Percentiles rank a stretch among this genome's conserved stretches.
phyloP scores from a whole-genome alignment of 1,140 invertebrate genomes.

The Thaumetopoea pityocampa region DNA sequence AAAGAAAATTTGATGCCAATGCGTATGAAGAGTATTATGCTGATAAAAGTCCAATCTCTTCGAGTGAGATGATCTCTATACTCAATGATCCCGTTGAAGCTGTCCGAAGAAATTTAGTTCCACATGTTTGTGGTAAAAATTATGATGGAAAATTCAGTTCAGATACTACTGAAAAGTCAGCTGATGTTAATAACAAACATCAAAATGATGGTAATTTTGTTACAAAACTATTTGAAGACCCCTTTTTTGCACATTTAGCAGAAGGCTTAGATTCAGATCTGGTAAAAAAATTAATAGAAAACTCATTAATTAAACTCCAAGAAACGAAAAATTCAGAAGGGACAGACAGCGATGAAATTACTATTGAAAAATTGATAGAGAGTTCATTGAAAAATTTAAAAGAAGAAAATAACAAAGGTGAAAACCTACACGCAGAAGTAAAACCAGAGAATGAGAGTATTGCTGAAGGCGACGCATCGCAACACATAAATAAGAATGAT shows the following conservation, averaged over 20 bases:
- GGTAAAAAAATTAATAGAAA: conserved; percentile 79
- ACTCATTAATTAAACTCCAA: conserved; percentile 78
- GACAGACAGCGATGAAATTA: conserved; percentile 76
- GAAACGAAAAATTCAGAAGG: conserved; percentile 74
- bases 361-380: conserved; percentile 77
- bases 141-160: conserved; percentile 35
- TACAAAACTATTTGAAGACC: conserved; percentile 78
- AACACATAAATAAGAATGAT: conserved; percentile 30
- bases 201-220: conserved; percentile 68
- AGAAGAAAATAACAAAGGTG: conserved; percentile 55
- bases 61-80: conserved; percentile 73
- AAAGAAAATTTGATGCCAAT: conserved; percentile 45
- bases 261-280: conserved; percentile 77
- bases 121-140: conserved; percentile 82
- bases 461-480: conserved; percentile 24
- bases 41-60: conserved; percentile 34
- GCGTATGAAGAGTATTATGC: conserved; percentile 63
- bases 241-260: conserved; percentile 77
- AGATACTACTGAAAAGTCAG: conserved; percentile 5
- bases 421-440: conserved; percentile 24
- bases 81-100: conserved; percentile 83
- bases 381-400: conserved; percentile 75
- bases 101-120: conserved; percentile 81
- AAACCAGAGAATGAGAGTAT: conserved; percentile 28
- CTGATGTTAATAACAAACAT: conserved; percentile 34